Evolutionary conservation across 2,113 vertebrate genomes (phyloP).

Genomic region (Probosciger aterrimus): DNA sequence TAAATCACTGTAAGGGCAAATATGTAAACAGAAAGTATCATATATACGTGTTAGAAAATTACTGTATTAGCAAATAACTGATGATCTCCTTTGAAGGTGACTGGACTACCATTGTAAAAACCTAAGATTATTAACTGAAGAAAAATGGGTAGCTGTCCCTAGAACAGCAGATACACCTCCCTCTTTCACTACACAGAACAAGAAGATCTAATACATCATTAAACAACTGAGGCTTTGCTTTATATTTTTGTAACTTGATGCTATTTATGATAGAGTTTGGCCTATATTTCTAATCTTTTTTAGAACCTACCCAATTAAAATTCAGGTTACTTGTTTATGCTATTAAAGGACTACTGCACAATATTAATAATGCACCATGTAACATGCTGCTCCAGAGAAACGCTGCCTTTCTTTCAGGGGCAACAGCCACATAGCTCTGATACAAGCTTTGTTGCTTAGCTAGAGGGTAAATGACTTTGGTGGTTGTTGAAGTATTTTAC

Average conservation of each 20-base stretch:
- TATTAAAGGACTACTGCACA: conserved; percentile 35
- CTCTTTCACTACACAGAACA: background rate
- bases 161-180: conserved; percentile 40
- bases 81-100: conserved; percentile 61
- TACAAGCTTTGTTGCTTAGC: conserved; percentile 28
- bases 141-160: conserved; percentile 26
- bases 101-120: conserved; percentile 40
- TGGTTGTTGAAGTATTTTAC: background rate
- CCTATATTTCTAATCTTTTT: conserved; percentile 54
- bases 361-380: conserved; percentile 5
- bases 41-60: background rate
- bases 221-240: conserved; percentile 51
- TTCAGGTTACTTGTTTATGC: conserved; percentile 42
- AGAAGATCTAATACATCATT: conserved; percentile 61
- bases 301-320: conserved; percentile 59
- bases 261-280: conserved; percentile 58
- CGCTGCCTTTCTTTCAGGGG: background rate
- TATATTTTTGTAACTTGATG: conserved; percentile 61
- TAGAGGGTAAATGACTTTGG: conserved; percentile 55
- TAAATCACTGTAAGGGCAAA: conserved; percentile 48
- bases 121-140: conserved; percentile 56
- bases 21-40: background rate
- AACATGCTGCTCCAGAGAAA: conserved; percentile 43
- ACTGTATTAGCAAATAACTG: conserved; percentile 3
- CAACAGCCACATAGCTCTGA: background rate